Evolutionary conservation across 2,113 vertebrate genomes (phyloP).

Genomic region (Misgurnus anguillicaudatus): DNA sequence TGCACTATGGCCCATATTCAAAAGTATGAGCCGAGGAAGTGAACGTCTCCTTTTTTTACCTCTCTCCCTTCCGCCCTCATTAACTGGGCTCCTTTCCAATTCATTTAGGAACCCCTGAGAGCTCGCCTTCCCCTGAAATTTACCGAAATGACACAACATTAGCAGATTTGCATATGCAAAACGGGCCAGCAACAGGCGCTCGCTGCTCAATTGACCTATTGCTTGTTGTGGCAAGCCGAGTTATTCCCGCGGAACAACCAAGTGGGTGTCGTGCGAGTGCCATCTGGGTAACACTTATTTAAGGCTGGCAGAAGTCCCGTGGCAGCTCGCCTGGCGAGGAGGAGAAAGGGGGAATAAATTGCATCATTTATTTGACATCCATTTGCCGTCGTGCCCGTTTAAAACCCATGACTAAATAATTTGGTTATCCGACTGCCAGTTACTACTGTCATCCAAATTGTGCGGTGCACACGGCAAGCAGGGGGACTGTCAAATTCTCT

Average conservation of each 20-base stretch:
- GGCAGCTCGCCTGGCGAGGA: slow-evolving; percentile 90
- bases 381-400: slow-evolving; percentile 88
- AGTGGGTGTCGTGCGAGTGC: slow-evolving; percentile 89
- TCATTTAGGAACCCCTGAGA: slow-evolving; percentile 81
- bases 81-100: slow-evolving; percentile 82
- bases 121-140: slow-evolving; percentile 78
- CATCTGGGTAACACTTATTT: slow-evolving; percentile 98
- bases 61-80: slow-evolving; percentile 71
- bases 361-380: slow-evolving; percentile 99
- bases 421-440: slow-evolving; percentile 87
- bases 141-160: slow-evolving; percentile 86
- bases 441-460: slow-evolving; percentile 83
- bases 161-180: slow-evolving; percentile 88
- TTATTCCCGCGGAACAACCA: slow-evolving; percentile 88
- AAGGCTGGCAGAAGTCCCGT: slow-evolving; percentile 92
- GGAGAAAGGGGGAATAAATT: slow-evolving; percentile 92
- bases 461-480: slow-evolving; percentile 72
- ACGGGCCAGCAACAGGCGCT: slow-evolving; percentile 87
- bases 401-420: slow-evolving; percentile 95
- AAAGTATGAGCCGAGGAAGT: slow-evolving; percentile 70
- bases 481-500: slow-evolving; percentile 61
- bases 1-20: slow-evolving; percentile 32
- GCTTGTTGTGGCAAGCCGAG: slow-evolving; percentile 86
- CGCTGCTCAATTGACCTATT: slow-evolving; percentile 85
- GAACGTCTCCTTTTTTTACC: slow-evolving; percentile 56